Evolutionary conservation across 2,113 vertebrate genomes (phyloP), one percentile per base, ranked within the genome.

Genomic region (Mixornis gularis): DNA sequence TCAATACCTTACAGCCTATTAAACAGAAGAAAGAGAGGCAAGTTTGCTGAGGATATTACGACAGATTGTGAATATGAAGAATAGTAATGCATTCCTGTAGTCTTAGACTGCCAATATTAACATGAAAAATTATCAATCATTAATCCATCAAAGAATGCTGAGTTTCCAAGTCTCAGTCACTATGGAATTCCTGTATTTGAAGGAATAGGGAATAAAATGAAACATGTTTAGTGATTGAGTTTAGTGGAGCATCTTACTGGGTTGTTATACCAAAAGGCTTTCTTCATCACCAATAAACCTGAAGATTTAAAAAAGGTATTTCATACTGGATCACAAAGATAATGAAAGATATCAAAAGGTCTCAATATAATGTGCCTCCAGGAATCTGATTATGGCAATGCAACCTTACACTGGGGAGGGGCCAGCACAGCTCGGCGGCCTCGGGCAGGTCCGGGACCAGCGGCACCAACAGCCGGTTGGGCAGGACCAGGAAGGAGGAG

Each of bases 1-100:
- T 96, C 96, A 96, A 91, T 97, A 96, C 78, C 94, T 97, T 97
- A 95, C 95, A 97, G 91, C 78, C 96, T 97, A 97, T 97, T 97
- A 97, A 97, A 96, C 87, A 97, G 87, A 97, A 90, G 74, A 84
- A 96, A 95, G 51, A 6, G 49, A 95, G 94, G 89, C 40, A 97
- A 96, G 94, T 98, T 96, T 97, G 58, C 72, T 95, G 91, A 88
- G 30, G 49, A 93, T 91, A 91, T 62, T 95, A 87, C 82, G 69
- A 93, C 90, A 93, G 83, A 95, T 90, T 93, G 59, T 52, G 56
- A 89, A 83, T 83, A 95, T 93, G 94, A 96, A 89, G 79, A 96
- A 92, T 91, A 96, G 60, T 92, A 97, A 94, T 90, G 80, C 73
- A 92, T 76, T 73, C 81, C 80, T 92, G 43, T 94, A 96, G 90